A percentile compares a stretch with the other conserved stretches of the same genome.
Conservation (phyloP, 2,113 vertebrate genomes). For the Oncorhynchus nerka region DNA sequence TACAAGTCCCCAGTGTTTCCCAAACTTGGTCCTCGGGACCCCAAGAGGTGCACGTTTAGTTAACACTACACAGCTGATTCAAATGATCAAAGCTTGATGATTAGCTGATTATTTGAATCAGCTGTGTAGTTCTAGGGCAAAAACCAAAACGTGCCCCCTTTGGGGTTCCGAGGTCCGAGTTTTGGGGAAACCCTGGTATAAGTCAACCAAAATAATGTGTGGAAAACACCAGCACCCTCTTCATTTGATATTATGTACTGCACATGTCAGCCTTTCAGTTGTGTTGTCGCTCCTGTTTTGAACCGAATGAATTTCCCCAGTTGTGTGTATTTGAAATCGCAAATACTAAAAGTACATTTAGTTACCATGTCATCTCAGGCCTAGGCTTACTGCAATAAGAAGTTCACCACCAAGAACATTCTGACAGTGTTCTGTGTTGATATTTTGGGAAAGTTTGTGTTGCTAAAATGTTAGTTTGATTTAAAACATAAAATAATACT, state of each 20-base stretch:
- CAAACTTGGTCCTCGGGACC: neutral
- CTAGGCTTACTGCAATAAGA: neutral
- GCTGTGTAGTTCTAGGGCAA: too few relatives aligned
- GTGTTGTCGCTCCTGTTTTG: neutral
- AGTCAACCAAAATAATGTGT: too few relatives aligned
- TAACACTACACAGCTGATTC: too few relatives aligned
- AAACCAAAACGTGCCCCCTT: neutral
- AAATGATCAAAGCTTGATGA: too few relatives aligned
- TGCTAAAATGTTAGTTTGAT: neutral
- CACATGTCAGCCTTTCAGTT: neutral
- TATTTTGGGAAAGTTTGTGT: neutral
- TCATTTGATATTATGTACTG: conserved; percentile 32
- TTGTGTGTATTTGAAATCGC: too few relatives aligned
- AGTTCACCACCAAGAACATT: neutral
- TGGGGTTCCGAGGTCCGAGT: too few relatives aligned
- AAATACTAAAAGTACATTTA: neutral
- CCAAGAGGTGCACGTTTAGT: too few relatives aligned
- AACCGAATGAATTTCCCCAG: neutral
- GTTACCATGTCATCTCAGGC: neutral
- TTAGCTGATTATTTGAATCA: too few relatives aligned
- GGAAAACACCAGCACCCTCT: neutral
- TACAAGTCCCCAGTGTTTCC: neutral
- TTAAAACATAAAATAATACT: neutral
- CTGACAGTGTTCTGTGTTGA: conserved; percentile 1
- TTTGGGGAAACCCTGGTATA: too few relatives aligned